Evolutionary conservation across 2,888 invertebrate species (phyloP).

Genomic region (Brenthis ino): DNA sequence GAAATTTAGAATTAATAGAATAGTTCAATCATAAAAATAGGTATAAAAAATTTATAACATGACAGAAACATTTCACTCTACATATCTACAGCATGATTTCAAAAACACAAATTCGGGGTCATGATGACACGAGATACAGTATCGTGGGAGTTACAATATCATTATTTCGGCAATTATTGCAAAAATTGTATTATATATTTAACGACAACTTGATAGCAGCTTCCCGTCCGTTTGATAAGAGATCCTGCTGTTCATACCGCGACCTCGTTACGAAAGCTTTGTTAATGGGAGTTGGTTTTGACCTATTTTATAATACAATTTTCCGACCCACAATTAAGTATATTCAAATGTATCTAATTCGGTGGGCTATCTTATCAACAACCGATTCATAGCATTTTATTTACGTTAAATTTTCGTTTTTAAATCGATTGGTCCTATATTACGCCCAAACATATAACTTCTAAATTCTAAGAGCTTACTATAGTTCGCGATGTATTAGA

Average conservation of each 20-base stretch:
- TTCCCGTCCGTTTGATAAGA: constrained; percentile 74
- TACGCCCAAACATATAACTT: too few species aligned
- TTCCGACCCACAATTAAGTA: not conserved
- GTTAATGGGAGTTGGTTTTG: constrained; percentile 78
- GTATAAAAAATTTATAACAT: not conserved
- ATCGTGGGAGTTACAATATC: constrained; percentile 64
- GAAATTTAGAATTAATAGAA: too few species aligned
- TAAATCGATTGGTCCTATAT: too few species aligned
- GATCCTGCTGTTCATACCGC: constrained; percentile 65
- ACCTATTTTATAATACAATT: constrained; percentile 60
- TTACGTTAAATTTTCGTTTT: too few species aligned
- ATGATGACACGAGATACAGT: constrained; percentile 48
- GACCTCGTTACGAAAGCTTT: constrained; percentile 75
- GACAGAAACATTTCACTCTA: not conserved
- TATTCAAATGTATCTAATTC: not conserved
- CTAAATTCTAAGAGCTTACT: too few species aligned
- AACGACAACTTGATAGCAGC: constrained; percentile 77
- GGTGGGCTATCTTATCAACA: too few species aligned
- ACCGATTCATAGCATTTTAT: too few species aligned
- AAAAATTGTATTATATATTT: constrained; percentile 77
- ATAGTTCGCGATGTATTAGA: too few species aligned
- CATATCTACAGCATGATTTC: not conserved
- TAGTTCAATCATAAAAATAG: too few species aligned
- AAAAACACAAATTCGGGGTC: constrained; percentile 37
- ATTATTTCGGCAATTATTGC: constrained; percentile 81